A percentile compares a stretch with the other conserved stretches of the same genome.
These are phyloP conservation scores for Chironomus tentans DNA, from an alignment of 2,888 invertebrate species.

Conservation along the genomic window DNA sequence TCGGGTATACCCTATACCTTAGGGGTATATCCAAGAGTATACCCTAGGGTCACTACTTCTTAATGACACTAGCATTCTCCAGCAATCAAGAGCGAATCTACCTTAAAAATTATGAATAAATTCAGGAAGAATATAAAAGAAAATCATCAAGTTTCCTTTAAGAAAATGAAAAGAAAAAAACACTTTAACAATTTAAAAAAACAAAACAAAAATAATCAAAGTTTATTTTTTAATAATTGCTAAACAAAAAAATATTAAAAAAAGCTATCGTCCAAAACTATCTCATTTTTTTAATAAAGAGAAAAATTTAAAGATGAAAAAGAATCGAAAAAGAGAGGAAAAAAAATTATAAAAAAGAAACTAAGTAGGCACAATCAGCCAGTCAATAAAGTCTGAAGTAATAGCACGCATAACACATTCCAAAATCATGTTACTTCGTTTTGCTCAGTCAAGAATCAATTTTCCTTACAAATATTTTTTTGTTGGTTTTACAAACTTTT, in stretches of 20 bases:
- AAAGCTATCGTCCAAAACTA: neutral
- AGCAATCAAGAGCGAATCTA: no score
- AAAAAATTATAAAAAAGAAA: neutral
- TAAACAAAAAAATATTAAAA: neutral
- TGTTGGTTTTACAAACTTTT: neutral
- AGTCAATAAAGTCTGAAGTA: slow-evolving; percentile 8
- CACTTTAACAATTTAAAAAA: neutral
- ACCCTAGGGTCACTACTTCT: no score
- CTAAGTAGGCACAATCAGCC: slow-evolving; percentile 7
- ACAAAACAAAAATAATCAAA: neutral
- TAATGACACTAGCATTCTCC: no score
- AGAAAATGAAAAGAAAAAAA: no score
- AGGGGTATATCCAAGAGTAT: no score
- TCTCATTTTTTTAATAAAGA: neutral
- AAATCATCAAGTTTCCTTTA: no score
- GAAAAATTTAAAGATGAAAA: neutral
- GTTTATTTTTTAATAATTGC: neutral
- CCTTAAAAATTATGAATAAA: no score
- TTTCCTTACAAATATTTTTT: neutral
- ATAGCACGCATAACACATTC: neutral
- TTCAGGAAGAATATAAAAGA: no score
- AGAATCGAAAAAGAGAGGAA: neutral
- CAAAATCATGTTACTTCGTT: slow-evolving; percentile 4
- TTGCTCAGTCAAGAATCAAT: neutral
- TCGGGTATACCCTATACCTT: no score